A percentile compares a stretch with the other conserved stretches of the same genome.
These are phyloP conservation scores for Percopsis transmontana DNA, from an alignment of 2,113 vertebrate genomes.

Conservation along the genomic window DNA sequence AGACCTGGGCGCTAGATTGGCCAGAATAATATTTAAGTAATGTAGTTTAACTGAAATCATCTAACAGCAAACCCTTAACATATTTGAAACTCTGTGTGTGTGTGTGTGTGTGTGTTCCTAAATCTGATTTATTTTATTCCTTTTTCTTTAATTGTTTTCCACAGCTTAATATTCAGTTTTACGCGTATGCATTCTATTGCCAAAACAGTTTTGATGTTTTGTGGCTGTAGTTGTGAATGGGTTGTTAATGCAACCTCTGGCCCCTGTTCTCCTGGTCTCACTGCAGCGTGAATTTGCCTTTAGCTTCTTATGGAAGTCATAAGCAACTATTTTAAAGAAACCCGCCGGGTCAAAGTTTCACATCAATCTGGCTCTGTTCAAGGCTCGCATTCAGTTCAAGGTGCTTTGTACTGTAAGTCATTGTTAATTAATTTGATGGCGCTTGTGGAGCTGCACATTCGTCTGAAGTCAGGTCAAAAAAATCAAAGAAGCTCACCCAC, in stretches of 20 bases:
- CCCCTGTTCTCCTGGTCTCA: constrained; percentile 34
- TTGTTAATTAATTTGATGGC: constrained; percentile 80
- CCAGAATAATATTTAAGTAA: too few species aligned
- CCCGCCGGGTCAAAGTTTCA: constrained; percentile 69
- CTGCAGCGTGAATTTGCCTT: constrained; percentile 64
- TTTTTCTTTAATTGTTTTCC: background rate
- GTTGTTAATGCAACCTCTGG: constrained; percentile 5
- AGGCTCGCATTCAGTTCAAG: constrained; percentile 67
- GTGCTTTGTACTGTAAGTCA: constrained; percentile 79
- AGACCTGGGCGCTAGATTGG: too few species aligned
- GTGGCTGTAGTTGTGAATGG: constrained; percentile 5
- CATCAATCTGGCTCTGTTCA: constrained; percentile 70
- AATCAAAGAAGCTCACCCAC: constrained; percentile 17
- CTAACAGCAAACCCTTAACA: too few species aligned
- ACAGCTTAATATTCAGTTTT: too few species aligned
- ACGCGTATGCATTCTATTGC: background rate
- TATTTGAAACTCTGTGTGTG: too few species aligned
- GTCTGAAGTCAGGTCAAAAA: constrained; percentile 45
- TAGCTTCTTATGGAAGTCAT: constrained; percentile 50
- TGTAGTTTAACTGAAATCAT: too few species aligned
- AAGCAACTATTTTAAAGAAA: constrained; percentile 67
- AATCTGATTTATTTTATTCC: background rate
- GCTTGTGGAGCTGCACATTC: constrained; percentile 64
- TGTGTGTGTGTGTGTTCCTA: background rate
- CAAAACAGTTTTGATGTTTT: background rate